These are phyloP conservation scores for Synergus itoensis DNA, from an alignment of 2,888 invertebrate genomes.

Conservation along the genomic window DNA sequence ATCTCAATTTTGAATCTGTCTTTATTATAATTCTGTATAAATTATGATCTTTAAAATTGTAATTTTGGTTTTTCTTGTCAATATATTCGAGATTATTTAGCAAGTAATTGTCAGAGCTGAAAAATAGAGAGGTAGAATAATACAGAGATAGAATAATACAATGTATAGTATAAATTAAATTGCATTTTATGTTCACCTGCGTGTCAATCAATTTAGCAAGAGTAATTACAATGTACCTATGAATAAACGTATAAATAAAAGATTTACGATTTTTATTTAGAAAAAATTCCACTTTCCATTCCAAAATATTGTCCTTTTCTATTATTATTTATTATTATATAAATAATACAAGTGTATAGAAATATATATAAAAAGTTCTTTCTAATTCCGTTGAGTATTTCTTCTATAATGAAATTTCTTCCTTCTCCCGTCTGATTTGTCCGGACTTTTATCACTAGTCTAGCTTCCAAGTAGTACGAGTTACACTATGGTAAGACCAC, in stretches of 20 bases:
- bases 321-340: too few relatives aligned
- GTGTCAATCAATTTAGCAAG: not conserved
- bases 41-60: too few relatives aligned
- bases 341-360: not conserved
- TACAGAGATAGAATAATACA: not conserved
- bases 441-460: slow-evolving; percentile 20
- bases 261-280: too few relatives aligned
- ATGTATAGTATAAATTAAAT: not conserved
- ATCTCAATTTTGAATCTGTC: too few relatives aligned
- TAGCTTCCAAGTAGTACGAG: slow-evolving; percentile 26
- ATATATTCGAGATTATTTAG: not conserved
- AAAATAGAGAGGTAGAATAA: not conserved
- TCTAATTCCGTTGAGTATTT: not conserved
- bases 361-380: too few relatives aligned
- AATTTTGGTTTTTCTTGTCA: not conserved
- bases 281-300: too few relatives aligned
- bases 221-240: not conserved
- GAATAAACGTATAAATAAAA: not conserved
- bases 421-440: slow-evolving; percentile 17
- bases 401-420: not conserved
- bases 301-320: too few relatives aligned
- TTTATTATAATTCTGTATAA: too few relatives aligned
- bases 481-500: slow-evolving; percentile 9
- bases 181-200: not conserved
- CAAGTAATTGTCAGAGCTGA: not conserved